These are phyloP conservation scores for Noctuana brunneofusca DNA, from an alignment of 2,888 invertebrate genomes.

Conservation along the genomic window DNA sequence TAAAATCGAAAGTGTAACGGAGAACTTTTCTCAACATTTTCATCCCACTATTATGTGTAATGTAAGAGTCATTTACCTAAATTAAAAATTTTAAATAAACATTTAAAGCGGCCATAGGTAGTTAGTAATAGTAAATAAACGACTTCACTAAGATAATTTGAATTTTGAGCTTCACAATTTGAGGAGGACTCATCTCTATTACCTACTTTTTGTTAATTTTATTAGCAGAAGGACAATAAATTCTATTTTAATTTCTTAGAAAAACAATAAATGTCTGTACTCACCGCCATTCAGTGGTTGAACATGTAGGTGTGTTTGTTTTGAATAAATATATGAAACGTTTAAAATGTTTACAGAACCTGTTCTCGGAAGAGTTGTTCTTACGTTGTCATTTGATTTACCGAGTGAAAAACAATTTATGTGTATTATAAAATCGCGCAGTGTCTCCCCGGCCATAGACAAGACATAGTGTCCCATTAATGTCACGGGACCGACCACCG, in stretches of 20 bases:
- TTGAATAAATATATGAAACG: conserved; percentile 11
- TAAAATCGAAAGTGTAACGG: conserved; percentile 22
- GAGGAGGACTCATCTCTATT: neutral
- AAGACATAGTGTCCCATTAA: conserved; percentile 35
- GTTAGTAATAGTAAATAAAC: neutral
- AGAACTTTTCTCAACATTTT: conserved; percentile 27
- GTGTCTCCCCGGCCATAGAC: conserved; percentile 14
- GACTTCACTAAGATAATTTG: neutral
- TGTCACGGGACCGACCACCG: conserved; percentile 27
- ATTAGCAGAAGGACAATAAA: neutral
- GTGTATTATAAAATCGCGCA: conserved; percentile 26
- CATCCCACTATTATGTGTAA: conserved; percentile 1
- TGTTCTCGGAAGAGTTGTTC: conserved; percentile 4
- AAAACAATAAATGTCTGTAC: neutral
- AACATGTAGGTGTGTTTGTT: neutral
- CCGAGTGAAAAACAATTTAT: conserved; percentile 31
- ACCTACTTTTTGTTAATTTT: neutral
- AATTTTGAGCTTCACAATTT: neutral
- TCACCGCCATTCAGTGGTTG: neutral
- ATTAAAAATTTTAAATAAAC: no score
- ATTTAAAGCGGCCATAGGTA: no score
- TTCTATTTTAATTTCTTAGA: neutral
- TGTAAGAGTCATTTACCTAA: no score
- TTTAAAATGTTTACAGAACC: conserved; percentile 14
- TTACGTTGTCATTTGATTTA: conserved; percentile 20